Conservation (phyloP, 2,888 invertebrate genomes). For the Priocnemis perturbator region DNA sequence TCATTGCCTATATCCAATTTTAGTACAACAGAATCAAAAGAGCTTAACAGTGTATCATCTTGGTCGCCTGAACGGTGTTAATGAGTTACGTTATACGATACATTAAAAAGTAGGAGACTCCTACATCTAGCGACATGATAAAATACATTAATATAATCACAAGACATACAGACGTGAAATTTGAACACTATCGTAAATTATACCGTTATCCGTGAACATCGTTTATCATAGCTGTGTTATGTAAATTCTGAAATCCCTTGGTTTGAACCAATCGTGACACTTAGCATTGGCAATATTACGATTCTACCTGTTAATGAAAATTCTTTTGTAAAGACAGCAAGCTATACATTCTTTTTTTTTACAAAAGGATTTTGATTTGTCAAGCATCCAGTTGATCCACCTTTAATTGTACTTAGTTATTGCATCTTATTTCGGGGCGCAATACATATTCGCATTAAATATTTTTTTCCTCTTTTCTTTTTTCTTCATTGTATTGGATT, state of each 20-base stretch:
- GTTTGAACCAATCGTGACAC: conserved; percentile 52
- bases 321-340: conserved; percentile 55
- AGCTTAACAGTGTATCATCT: background rate
- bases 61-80: no score
- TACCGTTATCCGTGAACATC: no score
- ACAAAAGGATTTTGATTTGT: conserved; percentile 64
- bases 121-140: no score
- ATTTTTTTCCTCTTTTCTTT: conserved; percentile 33
- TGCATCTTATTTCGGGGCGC: conserved; percentile 62
- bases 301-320: conserved; percentile 50
- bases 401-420: conserved; percentile 69
- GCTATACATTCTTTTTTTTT: conserved; percentile 45
- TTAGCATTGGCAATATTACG: conserved; percentile 38
- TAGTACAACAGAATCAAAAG: conserved; percentile 26
- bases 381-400: conserved; percentile 64
- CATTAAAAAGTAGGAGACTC: no score
- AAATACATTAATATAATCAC: no score
- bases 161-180: no score
- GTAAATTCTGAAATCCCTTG: conserved; percentile 50
- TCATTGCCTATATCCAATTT: conserved; percentile 28
- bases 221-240: no score
- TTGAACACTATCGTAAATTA: no score
- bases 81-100: no score
- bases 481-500: conserved; percentile 59
- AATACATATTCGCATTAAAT: conserved; percentile 43